Base-by-base conservation (phyloP, 2,888 invertebrate genomes). In the Agonum fuliginosum region DNA sequence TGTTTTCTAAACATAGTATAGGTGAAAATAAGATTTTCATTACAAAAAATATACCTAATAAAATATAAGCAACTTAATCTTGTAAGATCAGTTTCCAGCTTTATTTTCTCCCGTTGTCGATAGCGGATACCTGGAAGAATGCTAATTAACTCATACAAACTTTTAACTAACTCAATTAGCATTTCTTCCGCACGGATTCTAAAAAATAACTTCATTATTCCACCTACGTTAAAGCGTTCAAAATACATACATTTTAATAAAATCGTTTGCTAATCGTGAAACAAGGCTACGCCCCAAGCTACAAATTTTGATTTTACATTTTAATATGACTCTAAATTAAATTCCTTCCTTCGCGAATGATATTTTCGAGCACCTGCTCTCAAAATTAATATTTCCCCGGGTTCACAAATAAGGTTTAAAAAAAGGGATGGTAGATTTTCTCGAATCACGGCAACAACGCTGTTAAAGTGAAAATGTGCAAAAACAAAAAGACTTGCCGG, bases 401-500 rank as follows among this genome's bases (percentile, higher is more conserved):
- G 54, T 20, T 37, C 41, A 17, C 19, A 67, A 41, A 67, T 20
- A 41, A 22, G 22, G 12, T 41, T 37, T 65, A 65, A 34, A 67
- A 41, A 67, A 34, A 19, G 24, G 22, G 43, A 43, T 17, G 43
- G 17, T 4, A 67, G 41, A 67, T 67, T 17, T 19, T 10, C 37
- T 34, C 14, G 12, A 34, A 17, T 12, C 54, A 54, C 6, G 69
- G 17, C 58, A 62, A 62, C 51, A 72, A 72, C 54, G 72, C 30
- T n/a, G 51, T n/a, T 46, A 54, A 72, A 72, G 54, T 72, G 72
- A 54, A 54, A 72, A 72, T 54, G 72, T 30, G 37, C 54, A 54
- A 54, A 72, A 72, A 72, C 72, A 72, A 72, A 72, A 51, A 34
- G 34, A 34, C 51, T 54, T 34, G 12, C 19, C n/a, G 20, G 22